Conservation (phyloP, 2,888 invertebrate genomes). For the Drosophila prolongata region DNA sequence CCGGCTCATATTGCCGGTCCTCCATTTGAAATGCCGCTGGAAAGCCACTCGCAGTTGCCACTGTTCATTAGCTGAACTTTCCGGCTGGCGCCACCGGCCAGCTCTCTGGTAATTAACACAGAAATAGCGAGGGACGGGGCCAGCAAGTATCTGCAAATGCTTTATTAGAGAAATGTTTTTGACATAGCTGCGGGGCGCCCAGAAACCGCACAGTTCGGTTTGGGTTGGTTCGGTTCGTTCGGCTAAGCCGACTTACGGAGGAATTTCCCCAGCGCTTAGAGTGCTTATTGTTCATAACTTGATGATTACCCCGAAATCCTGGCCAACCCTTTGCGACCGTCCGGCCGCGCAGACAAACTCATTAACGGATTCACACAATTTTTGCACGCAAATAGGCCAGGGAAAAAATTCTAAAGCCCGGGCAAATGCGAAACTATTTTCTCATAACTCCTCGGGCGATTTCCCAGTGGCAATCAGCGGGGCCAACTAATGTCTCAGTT, state of each 20-base stretch:
- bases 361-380: slow-evolving; percentile 79
- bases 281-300: slow-evolving; percentile 35
- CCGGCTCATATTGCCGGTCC: slow-evolving; percentile 56
- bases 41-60: slow-evolving; percentile 13
- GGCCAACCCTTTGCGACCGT: slow-evolving; percentile 38
- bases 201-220: slow-evolving; percentile 10
- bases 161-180: slow-evolving; percentile 72
- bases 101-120: slow-evolving; percentile 48
- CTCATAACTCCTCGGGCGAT: slow-evolving; percentile 67
- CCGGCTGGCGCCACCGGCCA: slow-evolving; percentile 63
- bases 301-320: slow-evolving; percentile 38
- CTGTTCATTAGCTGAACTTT: slow-evolving; percentile 47
- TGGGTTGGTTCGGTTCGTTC: slow-evolving; percentile 1
- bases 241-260: slow-evolving; percentile 25
- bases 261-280: slow-evolving; percentile 23
- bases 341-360: slow-evolving; percentile 47
- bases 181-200: slow-evolving; percentile 58
- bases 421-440: slow-evolving; percentile 75
- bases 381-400: slow-evolving; percentile 71
- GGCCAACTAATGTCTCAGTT: slow-evolving; percentile 69
- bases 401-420: slow-evolving; percentile 35
- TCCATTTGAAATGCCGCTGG: slow-evolving; percentile 46
- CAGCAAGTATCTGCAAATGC: slow-evolving; percentile 69
- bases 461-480: slow-evolving; percentile 79
- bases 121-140: slow-evolving; percentile 18